phyloP scores from a whole-genome alignment of 1,140 invertebrate genomes.

The Halictus rubicundus region DNA sequence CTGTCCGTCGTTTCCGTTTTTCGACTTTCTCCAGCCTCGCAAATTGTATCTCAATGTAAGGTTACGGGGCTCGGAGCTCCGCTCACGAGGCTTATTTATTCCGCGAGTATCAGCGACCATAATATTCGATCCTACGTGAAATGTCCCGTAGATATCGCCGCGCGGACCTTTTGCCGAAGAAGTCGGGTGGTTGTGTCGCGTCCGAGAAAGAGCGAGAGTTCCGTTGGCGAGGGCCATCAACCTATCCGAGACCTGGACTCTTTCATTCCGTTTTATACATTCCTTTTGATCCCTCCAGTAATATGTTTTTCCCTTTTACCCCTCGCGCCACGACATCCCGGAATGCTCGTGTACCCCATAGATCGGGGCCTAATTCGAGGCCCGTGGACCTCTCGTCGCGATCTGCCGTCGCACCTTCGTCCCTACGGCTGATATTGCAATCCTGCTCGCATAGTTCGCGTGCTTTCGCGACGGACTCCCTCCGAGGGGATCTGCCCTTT shows the following conservation, averaged over 20 bases:
- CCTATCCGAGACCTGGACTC: conserved; percentile 34
- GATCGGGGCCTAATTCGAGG: neutral
- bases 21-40: neutral
- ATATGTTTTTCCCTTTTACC: conserved; percentile 29
- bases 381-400: neutral
- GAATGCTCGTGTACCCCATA: conserved; percentile 5
- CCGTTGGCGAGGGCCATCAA: conserved; percentile 36
- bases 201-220: conserved; percentile 27
- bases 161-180: conserved; percentile 40
- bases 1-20: neutral
- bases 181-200: neutral
- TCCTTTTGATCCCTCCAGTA: conserved; percentile 53
- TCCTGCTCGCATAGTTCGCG: neutral
- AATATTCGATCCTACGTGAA: conserved; percentile 55
- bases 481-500: neutral
- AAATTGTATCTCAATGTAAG: conserved; percentile 5
- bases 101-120: neutral
- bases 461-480: too few species aligned
- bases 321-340: conserved; percentile 12
- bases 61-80: neutral
- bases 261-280: conserved; percentile 40
- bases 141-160: conserved; percentile 21
- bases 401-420: neutral
- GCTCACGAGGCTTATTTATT: neutral
- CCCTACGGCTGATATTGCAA: neutral